phyloP scores from a whole-genome alignment of 2,888 invertebrate species.

The Alentia gelatinosa region DNA sequence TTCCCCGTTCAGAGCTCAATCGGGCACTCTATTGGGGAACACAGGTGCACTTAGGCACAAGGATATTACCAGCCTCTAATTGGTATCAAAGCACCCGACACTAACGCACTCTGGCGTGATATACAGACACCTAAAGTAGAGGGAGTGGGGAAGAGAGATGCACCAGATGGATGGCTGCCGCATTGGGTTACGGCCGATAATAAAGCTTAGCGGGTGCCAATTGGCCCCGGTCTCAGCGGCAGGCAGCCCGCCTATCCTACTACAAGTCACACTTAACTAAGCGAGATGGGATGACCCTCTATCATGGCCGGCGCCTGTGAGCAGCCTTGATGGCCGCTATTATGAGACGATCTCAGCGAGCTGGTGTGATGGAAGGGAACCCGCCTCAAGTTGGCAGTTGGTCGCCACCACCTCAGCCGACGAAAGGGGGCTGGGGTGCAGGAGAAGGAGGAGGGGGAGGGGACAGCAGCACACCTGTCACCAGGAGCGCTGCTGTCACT shows the following conservation, averaged over 20 bases:
- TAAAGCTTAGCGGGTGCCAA: background rate
- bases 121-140: background rate
- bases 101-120: background rate
- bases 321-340: background rate
- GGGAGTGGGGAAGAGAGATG: background rate
- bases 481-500: no score
- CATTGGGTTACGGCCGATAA: background rate
- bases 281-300: background rate
- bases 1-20: background rate
- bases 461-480: background rate
- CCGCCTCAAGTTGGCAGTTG: background rate
- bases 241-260: background rate
- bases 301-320: conserved; percentile 2
- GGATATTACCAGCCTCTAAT: background rate
- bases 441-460: background rate
- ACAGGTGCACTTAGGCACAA: background rate
- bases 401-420: background rate
- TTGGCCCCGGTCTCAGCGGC: no score
- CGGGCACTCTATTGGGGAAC: background rate
- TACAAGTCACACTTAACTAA: conserved; percentile 14
- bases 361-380: background rate
- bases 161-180: background rate
- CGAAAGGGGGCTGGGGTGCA: no score
- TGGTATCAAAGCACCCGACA: background rate
- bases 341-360: background rate